Conservation (phyloP, 1,140 invertebrate genomes). For the Lethrus apterus region DNA sequence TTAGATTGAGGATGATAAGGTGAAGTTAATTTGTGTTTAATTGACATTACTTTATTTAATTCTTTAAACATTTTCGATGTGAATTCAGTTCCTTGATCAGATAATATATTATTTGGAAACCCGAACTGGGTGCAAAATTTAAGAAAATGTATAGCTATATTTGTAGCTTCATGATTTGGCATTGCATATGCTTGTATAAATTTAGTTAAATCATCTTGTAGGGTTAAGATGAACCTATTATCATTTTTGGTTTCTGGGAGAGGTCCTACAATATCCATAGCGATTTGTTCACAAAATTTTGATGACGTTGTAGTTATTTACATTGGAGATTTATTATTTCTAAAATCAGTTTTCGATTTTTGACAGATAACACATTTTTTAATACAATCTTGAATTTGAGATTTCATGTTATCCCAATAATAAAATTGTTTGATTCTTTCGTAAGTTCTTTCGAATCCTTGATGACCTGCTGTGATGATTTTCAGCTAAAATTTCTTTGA, state of each 20-base stretch:
- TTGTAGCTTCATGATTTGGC: slow-evolving; percentile 23
- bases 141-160: slow-evolving; percentile 29
- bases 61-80: slow-evolving; percentile 32
- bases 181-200: slow-evolving; percentile 35
- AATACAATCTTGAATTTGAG: slow-evolving; percentile 7
- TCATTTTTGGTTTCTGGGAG: slow-evolving; percentile 20
- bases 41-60: slow-evolving; percentile 33
- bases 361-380: slow-evolving; percentile 15
- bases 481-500: slow-evolving; percentile 5
- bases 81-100: slow-evolving; percentile 38
- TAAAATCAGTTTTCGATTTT: slow-evolving; percentile 16
- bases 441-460: slow-evolving; percentile 7
- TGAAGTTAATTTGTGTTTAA: slow-evolving; percentile 35
- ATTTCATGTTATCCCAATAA: slow-evolving; percentile 13
- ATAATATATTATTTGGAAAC: slow-evolving; percentile 24
- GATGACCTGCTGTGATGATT: slow-evolving; percentile 10
- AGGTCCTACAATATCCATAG: slow-evolving; percentile 29
- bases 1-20: slow-evolving; percentile 41
- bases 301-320: slow-evolving; percentile 26
- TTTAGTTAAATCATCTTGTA: slow-evolving; percentile 34
- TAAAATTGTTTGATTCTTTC: slow-evolving; percentile 11
- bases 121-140: slow-evolving; percentile 36
- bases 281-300: slow-evolving; percentile 19
- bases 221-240: slow-evolving; percentile 24
- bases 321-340: slow-evolving; percentile 22